Evolutionary conservation across 1,140 invertebrate species (phyloP), one percentile per base, ranked within the genome.

Genomic region (Zaprionus ornatus): DNA sequence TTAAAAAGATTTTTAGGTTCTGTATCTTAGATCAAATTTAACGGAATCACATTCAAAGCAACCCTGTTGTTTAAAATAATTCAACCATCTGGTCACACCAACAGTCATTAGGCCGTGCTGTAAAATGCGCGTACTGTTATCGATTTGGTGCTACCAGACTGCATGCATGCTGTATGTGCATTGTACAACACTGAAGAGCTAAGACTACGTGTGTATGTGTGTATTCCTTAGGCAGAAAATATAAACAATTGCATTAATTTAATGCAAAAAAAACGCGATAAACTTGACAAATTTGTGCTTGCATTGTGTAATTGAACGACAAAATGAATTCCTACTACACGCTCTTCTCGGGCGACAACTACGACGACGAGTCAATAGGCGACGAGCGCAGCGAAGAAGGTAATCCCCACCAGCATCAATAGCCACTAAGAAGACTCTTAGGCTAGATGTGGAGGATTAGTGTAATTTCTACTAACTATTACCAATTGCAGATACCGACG

Each of bases 401-500:
- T 90, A 75, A 76, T 60, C 42, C 69, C 27, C 2, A 9, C 5
- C n/a, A 42, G 40, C 40, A 40, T 50, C 19, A 21, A 19, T 21
- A 50, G 19, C 6, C 19, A 5, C 45, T 23, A 10, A 23, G 19
- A 12, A 23, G 45, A 17, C 40, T 45, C 15, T 13, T 4, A 40
- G 12, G 3, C 9, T 32, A 45, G 40, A 4, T 45, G n/a, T 45
- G 7, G 2, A 45, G 35, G 27, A 50, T 21, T 25, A 72, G 55
- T 73, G 15, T 21, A 27, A 15, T 19, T 40, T 75, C 17, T 66
- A 65, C 27, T n/a, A 66, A 56, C 40, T 40, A 17, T 68, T 57
- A 7, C 42, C 40, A 42, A 37, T 93, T 95, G 45, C 91, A 97
- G 97, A 98, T 93, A 97, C 96, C 4, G 97, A 97, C 92, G 96